Base-by-base conservation (phyloP, 1,140 invertebrate species). In the Hyphantria cunea region DNA sequence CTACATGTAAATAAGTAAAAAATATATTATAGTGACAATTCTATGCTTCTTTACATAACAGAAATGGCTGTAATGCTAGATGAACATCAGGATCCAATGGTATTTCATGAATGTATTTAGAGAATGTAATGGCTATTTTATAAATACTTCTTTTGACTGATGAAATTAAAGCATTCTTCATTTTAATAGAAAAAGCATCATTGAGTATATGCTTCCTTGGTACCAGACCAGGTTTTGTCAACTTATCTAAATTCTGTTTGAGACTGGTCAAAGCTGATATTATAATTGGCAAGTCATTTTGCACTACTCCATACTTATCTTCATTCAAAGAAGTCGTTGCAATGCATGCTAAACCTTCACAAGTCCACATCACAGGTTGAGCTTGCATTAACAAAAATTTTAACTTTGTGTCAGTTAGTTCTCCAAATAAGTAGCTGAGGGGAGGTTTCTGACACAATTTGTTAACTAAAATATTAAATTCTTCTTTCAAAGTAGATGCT, bases 291-390 rank as follows among this genome's bases (percentile, higher is more conserved):
- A 97, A 82, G 84, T 96, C 95, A 80, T 95, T 95, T 75, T 96
- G 96, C 4, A 95, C 95, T 47, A 97, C 93, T 42, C 96, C 96
- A 89, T 94, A 96, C 56, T 92, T 92, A 86, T 97, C 96, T 89
- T 97, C 96, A 7, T 70, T 92, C 3, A 96, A 79, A 0, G 96
- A 96, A 34, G 92, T 87, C 1, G 93, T 93, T 32, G 93, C 92
- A 12, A 97, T 82, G 31, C 93, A 91, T 0, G 95, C 93, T 44
- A 97, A 89, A 1, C 94, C 94, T 85, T 96, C 94, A 11, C 91
- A 92, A 1, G 94, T 92, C 94, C 95, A 96, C 52, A 94, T 93
- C 10, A 96, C 92, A 0, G 93, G 91, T 73, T 95, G 93, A n/a
- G 93, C 93, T 73, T 95, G 93, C 9, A 92, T 84, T 32, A 96